Base-by-base conservation (phyloP, 1,140 invertebrate genomes). In the Thaumatotibia leucotreta region DNA sequence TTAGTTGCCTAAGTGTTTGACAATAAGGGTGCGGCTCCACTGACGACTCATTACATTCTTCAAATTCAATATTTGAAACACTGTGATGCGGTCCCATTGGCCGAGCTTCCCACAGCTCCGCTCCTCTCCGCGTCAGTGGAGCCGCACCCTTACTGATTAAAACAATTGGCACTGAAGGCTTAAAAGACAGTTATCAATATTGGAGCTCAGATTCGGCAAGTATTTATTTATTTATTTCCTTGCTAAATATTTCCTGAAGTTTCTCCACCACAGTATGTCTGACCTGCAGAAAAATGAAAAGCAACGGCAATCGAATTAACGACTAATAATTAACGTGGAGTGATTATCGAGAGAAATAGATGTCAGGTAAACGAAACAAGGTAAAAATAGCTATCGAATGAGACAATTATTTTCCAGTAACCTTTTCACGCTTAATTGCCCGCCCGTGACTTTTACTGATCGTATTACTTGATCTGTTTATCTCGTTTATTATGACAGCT, bases 401-500 rank as follows among this genome's bases (percentile, higher is more conserved):
- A 20, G 0, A 45, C 17, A 20, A 45, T 45, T 45, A 45, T 20
- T 45, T 45, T 14, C 39, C 27, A 45, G 39, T 20, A 20, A 20
- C 39, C 39, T 45, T 45, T 45, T 20, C 20, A 9, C 39, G 17
- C 39, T 45, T 58, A 58, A 58, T 27, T 58, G n/a, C 5, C 23
- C 14, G 52, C 52, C 52, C 52, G 23, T 58, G 52, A 58, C 52
- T 58, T 58, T 58, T 58, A 58, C 52, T 58, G 52, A 58, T 58
- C 24, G 23, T 14, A 14, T 58, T 20, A 29, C n/a, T n/a, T 17
- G 52, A 58, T 58, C 52, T 20, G 24, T 58, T 58, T 58, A n/a
- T 27, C 52, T n/a, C 11, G 20, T 27, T 27, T 54, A 54, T 29
- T 54, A 58, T 27, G 52, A 58, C 52, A 58, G 11, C n/a, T 58